Base-by-base conservation (phyloP, 2,888 invertebrate genomes). In the Agrotis segetum region DNA sequence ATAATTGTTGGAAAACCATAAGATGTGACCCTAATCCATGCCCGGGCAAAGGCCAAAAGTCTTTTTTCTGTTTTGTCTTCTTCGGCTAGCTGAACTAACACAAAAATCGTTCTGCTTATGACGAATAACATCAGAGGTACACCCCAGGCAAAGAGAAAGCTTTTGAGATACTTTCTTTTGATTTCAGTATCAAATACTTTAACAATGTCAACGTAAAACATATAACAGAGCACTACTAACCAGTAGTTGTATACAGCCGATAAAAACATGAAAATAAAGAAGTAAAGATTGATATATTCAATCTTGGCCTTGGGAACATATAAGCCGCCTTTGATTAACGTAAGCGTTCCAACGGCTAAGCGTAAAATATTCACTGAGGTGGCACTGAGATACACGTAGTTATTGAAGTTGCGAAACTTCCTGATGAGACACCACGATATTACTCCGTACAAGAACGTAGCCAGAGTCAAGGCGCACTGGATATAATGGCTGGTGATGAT, bases 201-300 rank as follows among this genome's bases (percentile, higher is more conserved):
- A 4, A 78, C 72, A 50, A 77, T 56, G 19, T 77, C 61, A 11
- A 65, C 40, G 19, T 77, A 76, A 52, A 76, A 76, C 56, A 70
- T 61, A 14, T 62, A 76, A 58, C 52, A 65, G 55, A 70, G 61
- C 1, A 76, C 61, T 5, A 76, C 46, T 4, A 76, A 55, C 77
- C 75, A 75, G 13, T 69, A 49, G 16, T 76, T 68, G 7, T 76
- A 76, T 0, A 59, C 63, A 7, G 44, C 55, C 3, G 46, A 29
- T 0, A 76, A 63, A 19, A 68, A 69, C 21, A 76, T 40, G 14
- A 52, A 40, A 1, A 55, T 17, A 2, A 14, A 56, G 24, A 56
- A 63, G 29, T 24, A 55, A 56, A 19, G 2, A 55, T 7, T 29
- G 24, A 5, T 24, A 11, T 56, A 11, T 58, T 2, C 34, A 9